phyloP scores from a whole-genome alignment of 2,888 invertebrate genomes.

The Stenurella melanura region DNA sequence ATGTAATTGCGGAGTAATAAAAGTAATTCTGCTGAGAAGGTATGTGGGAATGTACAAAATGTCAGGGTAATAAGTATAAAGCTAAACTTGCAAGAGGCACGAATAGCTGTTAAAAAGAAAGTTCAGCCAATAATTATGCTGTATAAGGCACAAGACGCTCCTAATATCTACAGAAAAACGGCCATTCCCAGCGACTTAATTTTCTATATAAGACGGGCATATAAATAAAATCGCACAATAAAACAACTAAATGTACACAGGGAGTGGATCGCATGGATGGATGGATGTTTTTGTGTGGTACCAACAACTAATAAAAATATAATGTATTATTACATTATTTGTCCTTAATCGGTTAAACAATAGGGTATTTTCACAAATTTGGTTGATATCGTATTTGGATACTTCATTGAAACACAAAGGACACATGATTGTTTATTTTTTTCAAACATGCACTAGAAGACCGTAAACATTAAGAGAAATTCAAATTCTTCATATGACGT shows the following conservation, averaged over 20 bases:
- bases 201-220: neutral
- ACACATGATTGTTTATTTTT: no score
- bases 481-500: no score
- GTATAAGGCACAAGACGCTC: constrained; percentile 16
- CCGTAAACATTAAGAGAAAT: no score
- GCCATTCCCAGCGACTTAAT: constrained; percentile 15
- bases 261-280: neutral
- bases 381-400: no score
- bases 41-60: constrained; percentile 29
- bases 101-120: constrained; percentile 23
- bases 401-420: no score
- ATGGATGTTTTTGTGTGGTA: neutral
- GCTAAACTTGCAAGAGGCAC: constrained; percentile 13
- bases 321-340: no score
- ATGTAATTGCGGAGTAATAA: constrained; percentile 21
- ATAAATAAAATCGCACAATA: neutral
- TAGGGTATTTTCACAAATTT: no score
- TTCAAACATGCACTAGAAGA: no score
- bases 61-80: constrained; percentile 28
- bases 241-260: neutral
- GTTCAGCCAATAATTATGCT: neutral
- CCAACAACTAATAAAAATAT: no score
- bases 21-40: constrained; percentile 26
- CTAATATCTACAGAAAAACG: constrained; percentile 21
- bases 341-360: no score